phyloP scores from a whole-genome alignment of 2,888 invertebrate genomes.

The Macrophya alboannulata region DNA sequence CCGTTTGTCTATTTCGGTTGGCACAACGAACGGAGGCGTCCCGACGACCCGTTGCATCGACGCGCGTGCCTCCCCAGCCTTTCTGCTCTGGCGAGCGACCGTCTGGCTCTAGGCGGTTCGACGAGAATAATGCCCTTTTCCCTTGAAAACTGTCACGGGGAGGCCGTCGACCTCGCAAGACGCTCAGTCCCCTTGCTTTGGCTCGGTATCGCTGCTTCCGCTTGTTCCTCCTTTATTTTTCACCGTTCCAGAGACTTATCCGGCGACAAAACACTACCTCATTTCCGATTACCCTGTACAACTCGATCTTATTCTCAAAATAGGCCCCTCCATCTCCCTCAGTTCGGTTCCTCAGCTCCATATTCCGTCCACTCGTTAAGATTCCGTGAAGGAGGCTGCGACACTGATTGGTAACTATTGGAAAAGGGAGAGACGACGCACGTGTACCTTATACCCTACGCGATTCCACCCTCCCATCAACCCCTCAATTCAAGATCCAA shows the following conservation, averaged over 20 bases:
- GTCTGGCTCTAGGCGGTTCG: constrained; percentile 54
- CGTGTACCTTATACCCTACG: neutral
- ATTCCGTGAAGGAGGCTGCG: constrained; percentile 29
- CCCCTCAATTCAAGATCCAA: constrained; percentile 36
- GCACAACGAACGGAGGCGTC: constrained; percentile 47
- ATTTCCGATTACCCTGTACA: constrained; percentile 48
- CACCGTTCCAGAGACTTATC: constrained; percentile 45
- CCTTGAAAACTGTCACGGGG: constrained; percentile 52
- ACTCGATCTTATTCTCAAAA: constrained; percentile 34
- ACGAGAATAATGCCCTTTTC: constrained; percentile 56
- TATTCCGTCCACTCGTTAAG: constrained; percentile 46
- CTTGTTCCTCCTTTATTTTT: constrained; percentile 48
- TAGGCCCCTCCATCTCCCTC: constrained; percentile 17
- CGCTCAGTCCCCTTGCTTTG: constrained; percentile 34
- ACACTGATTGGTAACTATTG: constrained; percentile 47
- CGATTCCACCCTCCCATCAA: constrained; percentile 30
- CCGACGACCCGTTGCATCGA: constrained; percentile 53
- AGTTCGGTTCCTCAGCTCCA: constrained; percentile 3
- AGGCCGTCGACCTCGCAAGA: constrained; percentile 51
- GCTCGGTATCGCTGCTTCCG: constrained; percentile 46
- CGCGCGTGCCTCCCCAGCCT: constrained; percentile 48
- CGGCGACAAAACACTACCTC: constrained; percentile 53
- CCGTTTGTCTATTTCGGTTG: constrained; percentile 53
- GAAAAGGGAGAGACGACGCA: constrained; percentile 36
- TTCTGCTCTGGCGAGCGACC: constrained; percentile 48